A percentile compares a stretch with the other conserved stretches of the same genome.
Evolutionary conservation across 2,888 invertebrate genomes (phyloP).

Genomic region (Leucophenga maculata): DNA sequence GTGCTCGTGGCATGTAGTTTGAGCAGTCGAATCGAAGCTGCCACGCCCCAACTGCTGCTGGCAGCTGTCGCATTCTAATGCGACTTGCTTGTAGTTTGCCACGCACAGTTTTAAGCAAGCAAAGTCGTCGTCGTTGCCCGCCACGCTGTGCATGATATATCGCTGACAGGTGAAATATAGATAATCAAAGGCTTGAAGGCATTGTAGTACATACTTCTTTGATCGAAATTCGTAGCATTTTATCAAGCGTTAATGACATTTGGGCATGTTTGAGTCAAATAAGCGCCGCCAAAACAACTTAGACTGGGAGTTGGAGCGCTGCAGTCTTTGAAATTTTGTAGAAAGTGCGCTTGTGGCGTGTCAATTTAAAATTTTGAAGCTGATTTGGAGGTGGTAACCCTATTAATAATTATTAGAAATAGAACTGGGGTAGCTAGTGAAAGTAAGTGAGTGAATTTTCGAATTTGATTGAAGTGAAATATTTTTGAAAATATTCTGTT

Average conservation of each 20-base stretch:
- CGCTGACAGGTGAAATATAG: constrained; percentile 59
- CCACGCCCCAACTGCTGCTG: constrained; percentile 17
- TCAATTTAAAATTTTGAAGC: background rate
- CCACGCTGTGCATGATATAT: constrained; percentile 56
- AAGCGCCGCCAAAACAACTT: background rate
- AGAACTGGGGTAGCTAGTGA: no score
- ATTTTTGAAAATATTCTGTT: no score
- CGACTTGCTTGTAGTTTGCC: background rate
- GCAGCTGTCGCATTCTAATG: constrained; percentile 20
- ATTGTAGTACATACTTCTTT: background rate
- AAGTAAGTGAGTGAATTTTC: no score
- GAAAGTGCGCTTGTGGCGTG: constrained; percentile 1
- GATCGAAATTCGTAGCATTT: background rate
- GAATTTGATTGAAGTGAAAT: no score
- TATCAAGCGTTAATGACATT: constrained; percentile 12
- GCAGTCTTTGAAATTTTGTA: background rate
- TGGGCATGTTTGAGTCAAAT: constrained; percentile 9
- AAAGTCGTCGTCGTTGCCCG: no score
- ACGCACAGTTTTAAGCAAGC: background rate
- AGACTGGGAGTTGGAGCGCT: no score
- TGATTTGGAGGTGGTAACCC: no score
- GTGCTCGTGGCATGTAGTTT: constrained; percentile 19
- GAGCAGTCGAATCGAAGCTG: background rate
- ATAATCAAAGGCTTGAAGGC: background rate
- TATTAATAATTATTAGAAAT: no score